phyloP scores from a whole-genome alignment of 2,888 invertebrate species.

The Temnothorax rugatulus region DNA sequence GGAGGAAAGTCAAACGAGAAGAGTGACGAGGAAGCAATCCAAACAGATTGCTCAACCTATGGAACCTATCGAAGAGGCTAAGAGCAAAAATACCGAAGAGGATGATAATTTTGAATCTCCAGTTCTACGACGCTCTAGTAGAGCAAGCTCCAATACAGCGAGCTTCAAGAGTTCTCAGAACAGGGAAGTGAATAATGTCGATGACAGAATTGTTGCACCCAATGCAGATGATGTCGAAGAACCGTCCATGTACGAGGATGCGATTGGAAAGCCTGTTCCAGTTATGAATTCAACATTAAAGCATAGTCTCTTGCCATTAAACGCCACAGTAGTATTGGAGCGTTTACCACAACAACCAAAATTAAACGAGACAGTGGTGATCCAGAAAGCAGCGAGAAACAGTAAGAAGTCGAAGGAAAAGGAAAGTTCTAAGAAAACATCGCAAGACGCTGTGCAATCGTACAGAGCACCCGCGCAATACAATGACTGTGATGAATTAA shows the following conservation, averaged over 20 bases:
- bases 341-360: slow-evolving; percentile 62
- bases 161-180: slow-evolving; percentile 60
- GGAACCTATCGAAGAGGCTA: not conserved
- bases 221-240: slow-evolving; percentile 77
- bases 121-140: slow-evolving; percentile 2
- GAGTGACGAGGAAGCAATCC: slow-evolving; percentile 22
- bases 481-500: slow-evolving; percentile 65
- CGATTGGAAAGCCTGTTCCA: slow-evolving; percentile 80
- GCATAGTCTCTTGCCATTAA: slow-evolving; percentile 77
- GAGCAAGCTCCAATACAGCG: slow-evolving; percentile 60
- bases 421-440: slow-evolving; percentile 23
- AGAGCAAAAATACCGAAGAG: not conserved
- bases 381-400: slow-evolving; percentile 64
- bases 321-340: slow-evolving; percentile 81
- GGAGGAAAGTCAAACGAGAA: slow-evolving; percentile 36
- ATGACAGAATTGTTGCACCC: slow-evolving; percentile 64
- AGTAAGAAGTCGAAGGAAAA: not conserved
- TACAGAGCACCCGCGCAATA: slow-evolving; percentile 66
- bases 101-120: not conserved
- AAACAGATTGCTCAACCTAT: not conserved
- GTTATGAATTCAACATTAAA: slow-evolving; percentile 84
- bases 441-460: slow-evolving; percentile 58
- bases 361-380: slow-evolving; percentile 79
- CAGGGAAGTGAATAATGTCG: slow-evolving; percentile 32
- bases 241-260: slow-evolving; percentile 83